Evolutionary conservation across 2,113 vertebrate genomes (phyloP).

Genomic region (Atherinomorus stipes): DNA sequence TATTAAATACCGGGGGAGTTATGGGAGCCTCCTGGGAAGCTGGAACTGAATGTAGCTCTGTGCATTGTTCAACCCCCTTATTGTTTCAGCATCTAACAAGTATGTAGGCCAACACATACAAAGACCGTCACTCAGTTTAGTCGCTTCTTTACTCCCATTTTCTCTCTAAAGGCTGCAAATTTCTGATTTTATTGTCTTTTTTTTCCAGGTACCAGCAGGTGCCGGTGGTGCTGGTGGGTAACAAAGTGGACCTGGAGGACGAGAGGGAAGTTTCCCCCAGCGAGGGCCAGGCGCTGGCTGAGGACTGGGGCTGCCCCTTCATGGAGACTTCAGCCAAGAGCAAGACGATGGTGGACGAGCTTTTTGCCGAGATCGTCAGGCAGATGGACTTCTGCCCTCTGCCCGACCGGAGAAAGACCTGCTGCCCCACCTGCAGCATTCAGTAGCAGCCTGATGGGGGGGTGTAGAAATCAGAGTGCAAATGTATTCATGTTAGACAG

Average conservation of each 20-base stretch:
- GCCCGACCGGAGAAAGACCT: slow-evolving; percentile 92
- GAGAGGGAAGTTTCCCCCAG: slow-evolving; percentile 92
- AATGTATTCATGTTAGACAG: slow-evolving; percentile 40
- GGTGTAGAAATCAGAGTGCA: slow-evolving; percentile 22
- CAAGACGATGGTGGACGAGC: slow-evolving; percentile 98
- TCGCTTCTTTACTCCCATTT: not conserved
- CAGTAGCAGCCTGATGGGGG: slow-evolving; percentile 84
- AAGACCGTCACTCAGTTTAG: slow-evolving; percentile 8
- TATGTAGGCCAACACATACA: slow-evolving; percentile 56
- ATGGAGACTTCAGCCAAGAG: slow-evolving; percentile 98
- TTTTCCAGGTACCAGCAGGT: slow-evolving; percentile 92
- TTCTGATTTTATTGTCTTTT: not conserved
- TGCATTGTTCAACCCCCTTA: slow-evolving; percentile 47
- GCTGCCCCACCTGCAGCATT: slow-evolving; percentile 94
- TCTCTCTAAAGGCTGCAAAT: not conserved
- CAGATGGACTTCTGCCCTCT: slow-evolving; percentile 98
- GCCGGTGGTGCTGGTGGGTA: slow-evolving; percentile 96
- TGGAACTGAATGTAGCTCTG: slow-evolving; percentile 35
- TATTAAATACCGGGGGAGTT: not conserved
- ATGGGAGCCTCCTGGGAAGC: slow-evolving; percentile 46
- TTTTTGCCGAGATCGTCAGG: slow-evolving; percentile 95
- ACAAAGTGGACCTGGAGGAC: slow-evolving; percentile 97
- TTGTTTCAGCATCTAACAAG: slow-evolving; percentile 53
- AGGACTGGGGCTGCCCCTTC: slow-evolving; percentile 98
- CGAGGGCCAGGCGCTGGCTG: slow-evolving; percentile 93